Conservation (phyloP, 2,113 vertebrate genomes). For the Pseudorasbora parva region DNA sequence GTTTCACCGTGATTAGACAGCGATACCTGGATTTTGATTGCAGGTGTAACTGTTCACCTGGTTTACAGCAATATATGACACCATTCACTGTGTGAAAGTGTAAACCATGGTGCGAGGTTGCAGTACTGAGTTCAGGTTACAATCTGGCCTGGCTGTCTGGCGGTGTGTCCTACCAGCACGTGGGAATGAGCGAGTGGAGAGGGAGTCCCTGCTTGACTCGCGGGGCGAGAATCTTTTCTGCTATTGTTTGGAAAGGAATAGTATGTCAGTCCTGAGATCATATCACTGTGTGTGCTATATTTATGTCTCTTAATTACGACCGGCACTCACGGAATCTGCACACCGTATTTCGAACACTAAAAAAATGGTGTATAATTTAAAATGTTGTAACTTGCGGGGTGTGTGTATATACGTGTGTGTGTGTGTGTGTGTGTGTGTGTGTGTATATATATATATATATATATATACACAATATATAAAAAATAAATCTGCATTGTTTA, state of each 20-base stretch:
- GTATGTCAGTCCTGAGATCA: not conserved
- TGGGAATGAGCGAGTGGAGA: slow-evolving; percentile 30
- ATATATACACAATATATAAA: too few species aligned
- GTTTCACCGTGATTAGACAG: not conserved
- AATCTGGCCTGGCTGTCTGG: slow-evolving; percentile 59
- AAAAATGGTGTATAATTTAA: too few species aligned
- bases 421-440: too few species aligned
- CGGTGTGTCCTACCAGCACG: slow-evolving; percentile 48
- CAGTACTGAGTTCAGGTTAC: slow-evolving; percentile 60
- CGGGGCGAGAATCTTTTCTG: not conserved
- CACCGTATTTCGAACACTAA: too few species aligned
- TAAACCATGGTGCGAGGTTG: slow-evolving; percentile 65
- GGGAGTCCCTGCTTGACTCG: slow-evolving; percentile 22
- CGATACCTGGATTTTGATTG: slow-evolving; percentile 29
- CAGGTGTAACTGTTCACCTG: slow-evolving; percentile 25
- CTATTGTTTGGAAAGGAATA: slow-evolving; percentile 38
- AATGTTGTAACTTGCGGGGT: too few species aligned
- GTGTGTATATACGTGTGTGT: too few species aligned
- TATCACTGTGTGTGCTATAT: not conserved
- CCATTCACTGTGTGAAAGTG: slow-evolving; percentile 53
- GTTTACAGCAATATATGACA: slow-evolving; percentile 56
- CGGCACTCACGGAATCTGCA: not conserved
- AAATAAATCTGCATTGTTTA: too few species aligned
- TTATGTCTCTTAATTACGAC: not conserved
- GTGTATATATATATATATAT: too few species aligned